Conservation (phyloP, 2,113 vertebrate genomes). For the Aphyosemion australe region DNA sequence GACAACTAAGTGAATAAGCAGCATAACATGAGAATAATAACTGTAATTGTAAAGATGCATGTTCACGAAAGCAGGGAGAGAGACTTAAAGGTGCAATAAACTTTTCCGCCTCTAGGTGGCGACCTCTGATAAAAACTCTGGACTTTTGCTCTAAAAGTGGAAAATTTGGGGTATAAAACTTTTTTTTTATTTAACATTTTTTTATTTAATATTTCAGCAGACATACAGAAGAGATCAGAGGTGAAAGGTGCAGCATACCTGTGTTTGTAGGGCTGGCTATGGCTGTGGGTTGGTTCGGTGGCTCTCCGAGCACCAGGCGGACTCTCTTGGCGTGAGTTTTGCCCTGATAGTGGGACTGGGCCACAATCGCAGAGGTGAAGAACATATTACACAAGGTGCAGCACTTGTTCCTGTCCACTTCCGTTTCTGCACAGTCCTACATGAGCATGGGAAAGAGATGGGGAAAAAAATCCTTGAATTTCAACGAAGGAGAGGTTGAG, state of each 20-base stretch:
- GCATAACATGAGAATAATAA: too few relatives aligned
- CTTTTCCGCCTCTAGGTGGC: too few relatives aligned
- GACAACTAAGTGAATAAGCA: too few relatives aligned
- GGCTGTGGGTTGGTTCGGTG: slow-evolving; percentile 65
- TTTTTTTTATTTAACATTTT: too few relatives aligned
- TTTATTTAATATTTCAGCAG: slow-evolving; percentile 14
- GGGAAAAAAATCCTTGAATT: slow-evolving; percentile 18
- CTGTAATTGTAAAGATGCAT: too few relatives aligned
- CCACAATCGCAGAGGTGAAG: slow-evolving; percentile 86
- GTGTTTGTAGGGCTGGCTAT: slow-evolving; percentile 68
- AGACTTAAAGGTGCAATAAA: too few relatives aligned
- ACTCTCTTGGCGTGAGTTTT: slow-evolving; percentile 86
- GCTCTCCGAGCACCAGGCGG: slow-evolving; percentile 81
- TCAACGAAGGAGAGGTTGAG: slow-evolving; percentile 3
- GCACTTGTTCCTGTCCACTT: slow-evolving; percentile 86
- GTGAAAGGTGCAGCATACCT: slow-evolving; percentile 38
- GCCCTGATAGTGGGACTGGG: slow-evolving; percentile 87
- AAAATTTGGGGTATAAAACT: not conserved
- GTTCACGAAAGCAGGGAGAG: too few relatives aligned
- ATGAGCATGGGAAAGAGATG: slow-evolving; percentile 6
- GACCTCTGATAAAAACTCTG: too few relatives aligned
- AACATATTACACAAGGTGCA: slow-evolving; percentile 88
- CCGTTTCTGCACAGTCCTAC: slow-evolving; percentile 83
- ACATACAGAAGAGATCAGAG: not conserved
- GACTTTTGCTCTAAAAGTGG: too few relatives aligned